Percentiles rank a stretch among this genome's conserved stretches.
phyloP scores from a whole-genome alignment of 2,888 invertebrate species.

The Polymixis flavicincta region DNA sequence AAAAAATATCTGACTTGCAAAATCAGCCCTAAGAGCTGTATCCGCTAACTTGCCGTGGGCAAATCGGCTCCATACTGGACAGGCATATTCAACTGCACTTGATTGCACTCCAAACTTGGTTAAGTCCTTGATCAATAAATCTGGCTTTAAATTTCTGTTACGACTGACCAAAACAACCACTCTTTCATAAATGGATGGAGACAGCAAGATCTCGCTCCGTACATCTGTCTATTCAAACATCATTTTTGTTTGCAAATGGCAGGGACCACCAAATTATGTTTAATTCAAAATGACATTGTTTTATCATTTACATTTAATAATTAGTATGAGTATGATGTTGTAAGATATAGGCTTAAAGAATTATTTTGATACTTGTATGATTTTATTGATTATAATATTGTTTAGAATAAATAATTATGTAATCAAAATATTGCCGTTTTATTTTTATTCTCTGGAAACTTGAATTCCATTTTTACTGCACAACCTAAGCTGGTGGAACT shows the following conservation, averaged over 20 bases:
- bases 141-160: neutral
- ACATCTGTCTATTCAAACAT: neutral
- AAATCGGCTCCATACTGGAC: too few species aligned
- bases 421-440: constrained; percentile 30
- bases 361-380: constrained; percentile 56
- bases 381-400: constrained; percentile 67
- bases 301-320: constrained; percentile 21
- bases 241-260: neutral
- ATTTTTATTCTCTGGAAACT: neutral
- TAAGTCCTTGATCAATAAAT: neutral
- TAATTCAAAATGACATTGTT: constrained; percentile 39
- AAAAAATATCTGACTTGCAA: too few species aligned
- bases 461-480: neutral
- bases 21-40: too few species aligned
- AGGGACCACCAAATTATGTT: constrained; percentile 12
- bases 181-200: too few species aligned
- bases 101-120: too few species aligned
- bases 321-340: constrained; percentile 31
- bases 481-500: neutral
- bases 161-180: too few species aligned
- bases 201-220: too few species aligned
- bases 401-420: constrained; percentile 74
- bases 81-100: too few species aligned
- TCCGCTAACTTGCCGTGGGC: too few species aligned
- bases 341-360: constrained; percentile 51